phyloP scores from a whole-genome alignment of 2,888 invertebrate species.

The Noctua janthina region DNA sequence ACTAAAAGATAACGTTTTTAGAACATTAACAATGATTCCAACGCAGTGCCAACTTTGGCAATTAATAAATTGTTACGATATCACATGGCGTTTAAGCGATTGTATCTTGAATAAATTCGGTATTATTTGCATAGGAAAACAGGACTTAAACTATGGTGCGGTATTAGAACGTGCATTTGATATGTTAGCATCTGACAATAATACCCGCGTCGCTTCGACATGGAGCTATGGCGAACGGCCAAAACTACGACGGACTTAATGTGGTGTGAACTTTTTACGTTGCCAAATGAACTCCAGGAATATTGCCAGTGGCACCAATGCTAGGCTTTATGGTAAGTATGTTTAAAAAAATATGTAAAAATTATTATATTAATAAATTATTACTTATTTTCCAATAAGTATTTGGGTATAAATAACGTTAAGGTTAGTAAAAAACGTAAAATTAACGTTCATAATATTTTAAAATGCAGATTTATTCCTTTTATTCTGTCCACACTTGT shows the following conservation, averaged over 20 bases:
- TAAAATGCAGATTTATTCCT: not conserved
- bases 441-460: not conserved
- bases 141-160: constrained; percentile 23
- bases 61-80: constrained; percentile 38
- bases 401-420: not conserved
- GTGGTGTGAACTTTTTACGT: constrained; percentile 84
- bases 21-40: not conserved
- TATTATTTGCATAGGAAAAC: constrained; percentile 63
- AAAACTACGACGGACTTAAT: constrained; percentile 81
- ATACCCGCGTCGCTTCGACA: constrained; percentile 69
- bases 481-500: not conserved
- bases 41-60: constrained; percentile 24
- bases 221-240: constrained; percentile 80
- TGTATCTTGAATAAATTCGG: constrained; percentile 53
- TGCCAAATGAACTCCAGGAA: constrained; percentile 83
- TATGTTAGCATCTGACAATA: constrained; percentile 73
- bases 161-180: constrained; percentile 62
- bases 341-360: constrained; percentile 16
- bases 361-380: not conserved
- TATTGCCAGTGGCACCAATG: constrained; percentile 73
- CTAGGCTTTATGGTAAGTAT: constrained; percentile 29
- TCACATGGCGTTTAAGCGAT: constrained; percentile 23
- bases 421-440: not conserved
- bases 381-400: not conserved
- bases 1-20: constrained; percentile 11